These are phyloP conservation scores for Porites australiensis DNA, from an alignment of 64 coral and sea anemone species.

Conservation along the genomic window DNA sequence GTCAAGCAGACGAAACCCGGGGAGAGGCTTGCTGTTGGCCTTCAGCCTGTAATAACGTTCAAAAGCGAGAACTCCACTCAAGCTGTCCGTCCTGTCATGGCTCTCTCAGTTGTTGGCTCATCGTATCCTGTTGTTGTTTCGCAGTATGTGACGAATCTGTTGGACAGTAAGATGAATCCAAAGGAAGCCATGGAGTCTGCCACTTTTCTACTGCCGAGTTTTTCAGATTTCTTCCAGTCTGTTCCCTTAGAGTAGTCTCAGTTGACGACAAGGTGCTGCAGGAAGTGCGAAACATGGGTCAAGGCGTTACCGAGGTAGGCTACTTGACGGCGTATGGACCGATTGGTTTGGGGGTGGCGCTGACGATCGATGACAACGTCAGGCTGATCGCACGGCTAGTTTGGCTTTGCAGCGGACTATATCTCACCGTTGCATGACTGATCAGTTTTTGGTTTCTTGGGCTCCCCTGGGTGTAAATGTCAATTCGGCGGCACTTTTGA, in stretches of 20 bases:
- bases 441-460: too few relatives aligned
- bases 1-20: constrained; percentile 72
- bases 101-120: constrained; percentile 77
- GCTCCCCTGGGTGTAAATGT: too few relatives aligned
- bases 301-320: constrained; percentile 70
- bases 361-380: constrained; percentile 72
- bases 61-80: not conserved
- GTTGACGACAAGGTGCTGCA: constrained; percentile 54
- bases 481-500: too few relatives aligned
- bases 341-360: constrained; percentile 72
- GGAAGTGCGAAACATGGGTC: constrained; percentile 75
- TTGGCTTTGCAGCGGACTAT: too few relatives aligned
- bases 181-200: constrained; percentile 77
- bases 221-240: constrained; percentile 64
- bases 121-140: constrained; percentile 55
- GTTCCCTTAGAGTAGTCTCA: constrained; percentile 65
- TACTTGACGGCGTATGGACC: constrained; percentile 38
- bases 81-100: constrained; percentile 44
- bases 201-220: constrained; percentile 61
- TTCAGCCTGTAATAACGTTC: constrained; percentile 70
- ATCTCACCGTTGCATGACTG: too few relatives aligned
- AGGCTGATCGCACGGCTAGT: too few relatives aligned
- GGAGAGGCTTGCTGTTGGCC: constrained; percentile 43
- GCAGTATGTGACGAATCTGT: constrained; percentile 66
- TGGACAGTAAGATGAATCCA: constrained; percentile 76